Conservation (phyloP, 1,140 invertebrate genomes). For the Saccostrea echinata region DNA sequence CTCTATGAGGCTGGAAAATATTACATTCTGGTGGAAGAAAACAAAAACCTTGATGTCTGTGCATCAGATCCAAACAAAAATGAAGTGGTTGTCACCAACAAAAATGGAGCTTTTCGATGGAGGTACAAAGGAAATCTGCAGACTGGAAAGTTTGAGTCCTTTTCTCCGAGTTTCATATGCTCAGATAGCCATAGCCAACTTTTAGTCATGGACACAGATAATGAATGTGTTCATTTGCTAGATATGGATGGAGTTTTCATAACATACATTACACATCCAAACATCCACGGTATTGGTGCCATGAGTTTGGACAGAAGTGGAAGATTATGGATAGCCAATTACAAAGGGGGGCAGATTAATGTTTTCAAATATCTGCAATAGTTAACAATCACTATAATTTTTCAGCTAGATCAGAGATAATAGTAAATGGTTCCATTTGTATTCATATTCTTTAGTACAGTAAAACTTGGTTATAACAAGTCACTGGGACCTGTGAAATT, state of each 20-base stretch:
- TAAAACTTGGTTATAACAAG: no score
- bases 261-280: not conserved
- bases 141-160: not conserved
- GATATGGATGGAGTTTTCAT: conserved; percentile 11
- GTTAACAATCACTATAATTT: not conserved
- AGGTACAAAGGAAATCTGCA: not conserved
- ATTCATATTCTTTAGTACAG: no score
- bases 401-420: not conserved
- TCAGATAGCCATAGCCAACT: not conserved
- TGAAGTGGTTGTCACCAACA: not conserved
- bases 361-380: conserved; percentile 20
- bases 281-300: conserved; percentile 1
- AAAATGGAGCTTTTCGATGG: not conserved
- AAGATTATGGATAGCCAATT: conserved; percentile 11
- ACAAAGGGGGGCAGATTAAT: conserved; percentile 8
- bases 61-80: conserved; percentile 28
- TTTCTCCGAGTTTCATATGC: not conserved
- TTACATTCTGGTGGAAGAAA: conserved; percentile 12
- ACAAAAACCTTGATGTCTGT: conserved; percentile 3
- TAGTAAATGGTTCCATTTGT: no score
- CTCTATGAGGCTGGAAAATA: not conserved
- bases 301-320: not conserved
- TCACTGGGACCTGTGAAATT: no score
- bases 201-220: conserved; percentile 16
- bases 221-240: not conserved